These are phyloP conservation scores for Exocentrus adspersus DNA, from an alignment of 2,888 invertebrate species.

Conservation along the genomic window DNA sequence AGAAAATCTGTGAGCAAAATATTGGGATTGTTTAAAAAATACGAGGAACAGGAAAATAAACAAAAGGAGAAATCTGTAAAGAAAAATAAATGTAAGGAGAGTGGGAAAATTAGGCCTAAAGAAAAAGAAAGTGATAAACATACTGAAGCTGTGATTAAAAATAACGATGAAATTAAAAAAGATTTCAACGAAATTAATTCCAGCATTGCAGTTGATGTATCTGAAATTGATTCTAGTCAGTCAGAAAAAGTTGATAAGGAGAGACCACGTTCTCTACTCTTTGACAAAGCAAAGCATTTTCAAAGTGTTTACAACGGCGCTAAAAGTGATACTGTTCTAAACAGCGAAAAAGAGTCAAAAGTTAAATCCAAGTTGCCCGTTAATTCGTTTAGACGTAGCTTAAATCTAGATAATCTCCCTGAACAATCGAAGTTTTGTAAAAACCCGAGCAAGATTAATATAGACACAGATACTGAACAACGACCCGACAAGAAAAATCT, in stretches of 20 bases:
- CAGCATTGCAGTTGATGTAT: slow-evolving; percentile 20
- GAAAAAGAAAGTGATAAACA: slow-evolving; percentile 49
- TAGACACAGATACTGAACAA: slow-evolving; percentile 33
- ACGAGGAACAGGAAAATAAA: slow-evolving; percentile 68
- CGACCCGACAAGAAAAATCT: slow-evolving; percentile 65
- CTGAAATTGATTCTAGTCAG: slow-evolving; percentile 41
- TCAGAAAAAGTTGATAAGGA: slow-evolving; percentile 59
- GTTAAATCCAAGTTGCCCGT: slow-evolving; percentile 59
- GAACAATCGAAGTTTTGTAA: slow-evolving; percentile 49
- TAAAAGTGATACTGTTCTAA: slow-evolving; percentile 60
- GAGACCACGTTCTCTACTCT: slow-evolving; percentile 67
- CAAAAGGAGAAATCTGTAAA: slow-evolving; percentile 46
- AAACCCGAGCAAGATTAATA: slow-evolving; percentile 35
- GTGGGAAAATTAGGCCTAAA: slow-evolving; percentile 41
- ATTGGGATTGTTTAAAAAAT: slow-evolving; percentile 80
- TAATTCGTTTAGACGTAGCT: slow-evolving; percentile 58
- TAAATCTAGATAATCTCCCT: slow-evolving; percentile 57
- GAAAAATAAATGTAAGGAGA: slow-evolving; percentile 46
- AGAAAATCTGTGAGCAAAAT: slow-evolving; percentile 79
- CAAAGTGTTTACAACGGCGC: slow-evolving; percentile 63
- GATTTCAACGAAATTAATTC: slow-evolving; percentile 35
- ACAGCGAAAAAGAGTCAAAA: slow-evolving; percentile 42
- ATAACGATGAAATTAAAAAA: slow-evolving; percentile 39
- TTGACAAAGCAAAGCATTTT: slow-evolving; percentile 67
- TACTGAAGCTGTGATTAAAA: slow-evolving; percentile 50